Evolutionary conservation across 2,797 vertebrate species (phyloP).

Genomic region (Anabacerthia variegaticeps): DNA sequence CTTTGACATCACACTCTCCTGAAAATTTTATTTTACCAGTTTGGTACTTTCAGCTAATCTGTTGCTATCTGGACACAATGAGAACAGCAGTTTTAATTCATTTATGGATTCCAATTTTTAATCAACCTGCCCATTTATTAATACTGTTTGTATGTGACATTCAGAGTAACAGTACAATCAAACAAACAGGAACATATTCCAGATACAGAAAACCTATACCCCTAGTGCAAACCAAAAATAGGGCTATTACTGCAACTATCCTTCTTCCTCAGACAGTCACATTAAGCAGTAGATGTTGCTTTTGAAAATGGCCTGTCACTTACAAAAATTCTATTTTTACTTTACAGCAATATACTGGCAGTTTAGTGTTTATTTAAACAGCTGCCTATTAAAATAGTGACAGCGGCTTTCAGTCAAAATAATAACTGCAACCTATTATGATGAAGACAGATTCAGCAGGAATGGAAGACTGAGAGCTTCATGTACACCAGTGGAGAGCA

Average conservation of each 20-base stretch:
- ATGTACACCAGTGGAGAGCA: background rate
- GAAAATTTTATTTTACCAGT: background rate
- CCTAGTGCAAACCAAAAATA: background rate
- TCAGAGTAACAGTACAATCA: background rate
- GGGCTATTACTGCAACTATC: background rate
- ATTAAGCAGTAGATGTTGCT: background rate
- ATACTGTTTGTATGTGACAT: background rate
- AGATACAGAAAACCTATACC: background rate
- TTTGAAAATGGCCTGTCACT: background rate
- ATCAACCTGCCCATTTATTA: background rate
- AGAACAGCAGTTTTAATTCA: background rate
- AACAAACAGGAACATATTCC: background rate
- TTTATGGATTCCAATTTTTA: background rate
- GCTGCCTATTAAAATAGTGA: background rate
- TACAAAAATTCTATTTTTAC: background rate
- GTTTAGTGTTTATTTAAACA: background rate
- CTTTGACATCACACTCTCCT: background rate
- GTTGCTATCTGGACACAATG: background rate
- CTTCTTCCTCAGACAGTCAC: background rate
- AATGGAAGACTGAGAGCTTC: background rate
- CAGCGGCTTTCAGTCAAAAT: background rate
- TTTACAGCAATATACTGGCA: background rate
- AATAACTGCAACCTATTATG: background rate
- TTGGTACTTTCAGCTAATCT: background rate
- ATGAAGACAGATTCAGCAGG: background rate